Base-by-base conservation (phyloP, 2,888 invertebrate genomes). In the Pedicia rivosa region DNA sequence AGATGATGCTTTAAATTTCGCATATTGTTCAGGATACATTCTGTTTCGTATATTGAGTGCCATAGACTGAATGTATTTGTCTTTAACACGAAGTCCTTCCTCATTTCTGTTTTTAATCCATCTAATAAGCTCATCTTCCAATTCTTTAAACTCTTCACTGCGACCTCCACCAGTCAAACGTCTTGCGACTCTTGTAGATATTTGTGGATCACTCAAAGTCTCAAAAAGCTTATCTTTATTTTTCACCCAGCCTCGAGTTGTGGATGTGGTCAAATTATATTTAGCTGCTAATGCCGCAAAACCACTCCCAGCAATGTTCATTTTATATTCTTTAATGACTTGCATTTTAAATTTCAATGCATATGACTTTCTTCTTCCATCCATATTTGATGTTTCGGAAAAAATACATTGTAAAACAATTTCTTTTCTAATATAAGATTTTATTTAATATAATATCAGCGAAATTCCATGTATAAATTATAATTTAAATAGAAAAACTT, bases 11-110 rank as follows among this genome's bases (percentile, higher is more conserved):
- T n/a, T n/a, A n/a, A n/a, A n/a, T n/a, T n/a, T n/a, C n/a, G n/a
- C n/a, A n/a, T n/a, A n/a, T n/a, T n/a, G n/a, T n/a, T n/a, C n/a
- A n/a, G n/a, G n/a, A n/a, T n/a, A n/a, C n/a, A n/a, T n/a, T n/a
- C n/a, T n/a, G n/a, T n/a, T n/a, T n/a, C n/a, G n/a, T 5, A 30
- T 16, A 4, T 15, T 30, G 5, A 22, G 22, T 4, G 32, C 32
- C 22, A 20, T 32, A 5, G 6, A 6, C 22, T 22, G 4, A 9
- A 32, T 32, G 12, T 32, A 32, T 32, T 32, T 32, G 6, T 32
- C 32, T 22, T 32, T 32, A 12, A 32, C 32, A 5, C 32, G 22
- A 12, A 32, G 12, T 6, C 32, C 32, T 32, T 32, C 22, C 2
- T 32, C 6, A 14, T 32, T 32, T 12, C 32, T n/a, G 6, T 20